Percentiles rank a stretch among this genome's conserved stretches.
Evolutionary conservation across 1,140 invertebrate genomes (phyloP).

Genomic region (Potamilus streckersoni): DNA sequence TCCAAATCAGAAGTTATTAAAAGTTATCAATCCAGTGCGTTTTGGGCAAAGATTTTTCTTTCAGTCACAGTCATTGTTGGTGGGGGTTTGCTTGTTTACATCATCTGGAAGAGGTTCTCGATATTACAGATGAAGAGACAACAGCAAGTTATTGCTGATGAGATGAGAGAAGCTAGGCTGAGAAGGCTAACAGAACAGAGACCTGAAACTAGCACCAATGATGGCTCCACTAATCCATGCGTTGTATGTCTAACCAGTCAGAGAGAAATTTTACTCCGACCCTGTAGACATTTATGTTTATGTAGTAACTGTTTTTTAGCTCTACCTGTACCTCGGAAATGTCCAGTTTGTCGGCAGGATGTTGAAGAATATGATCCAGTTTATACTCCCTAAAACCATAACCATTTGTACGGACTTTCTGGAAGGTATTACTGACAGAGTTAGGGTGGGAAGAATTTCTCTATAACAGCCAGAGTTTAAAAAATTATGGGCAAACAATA

Average conservation of each 20-base stretch:
- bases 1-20: constrained; percentile 57
- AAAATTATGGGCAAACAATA: too few species aligned
- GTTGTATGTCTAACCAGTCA: constrained; percentile 65
- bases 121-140: constrained; percentile 29
- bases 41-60: constrained; percentile 49
- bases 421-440: too few species aligned
- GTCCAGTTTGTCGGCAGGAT: constrained; percentile 64
- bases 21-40: constrained; percentile 42
- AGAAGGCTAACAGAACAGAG: neutral
- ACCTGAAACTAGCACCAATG: constrained; percentile 11
- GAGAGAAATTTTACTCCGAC: constrained; percentile 63
- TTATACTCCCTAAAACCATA: constrained; percentile 14
- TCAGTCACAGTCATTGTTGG: constrained; percentile 50
- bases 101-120: constrained; percentile 45
- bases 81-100: constrained; percentile 35
- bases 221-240: constrained; percentile 42
- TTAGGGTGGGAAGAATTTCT: too few species aligned
- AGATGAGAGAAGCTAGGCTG: constrained; percentile 27
- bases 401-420: too few species aligned
- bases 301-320: constrained; percentile 64
- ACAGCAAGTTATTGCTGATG: constrained; percentile 26
- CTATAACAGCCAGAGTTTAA: too few species aligned
- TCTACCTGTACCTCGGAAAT: constrained; percentile 56
- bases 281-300: constrained; percentile 68
- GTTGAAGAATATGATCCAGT: constrained; percentile 37